These are phyloP conservation scores for Tetrapedia diversipes DNA, from an alignment of 2,888 invertebrate genomes.

Conservation along the genomic window DNA sequence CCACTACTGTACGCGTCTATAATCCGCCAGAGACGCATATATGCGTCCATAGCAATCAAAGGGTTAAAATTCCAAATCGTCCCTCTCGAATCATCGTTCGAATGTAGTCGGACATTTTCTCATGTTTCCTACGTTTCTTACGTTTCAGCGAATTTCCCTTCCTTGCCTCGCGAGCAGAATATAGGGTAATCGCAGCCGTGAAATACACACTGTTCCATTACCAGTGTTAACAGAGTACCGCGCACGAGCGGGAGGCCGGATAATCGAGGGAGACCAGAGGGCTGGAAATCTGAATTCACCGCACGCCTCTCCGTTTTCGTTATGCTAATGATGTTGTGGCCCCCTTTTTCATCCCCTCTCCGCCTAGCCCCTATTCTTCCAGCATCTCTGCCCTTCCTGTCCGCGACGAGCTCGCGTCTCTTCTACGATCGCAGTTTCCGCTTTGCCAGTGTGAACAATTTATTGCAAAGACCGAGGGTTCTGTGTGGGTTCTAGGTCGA, in stretches of 20 bases:
- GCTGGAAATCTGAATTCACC: conserved; percentile 59
- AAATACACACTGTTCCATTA: conserved; percentile 64
- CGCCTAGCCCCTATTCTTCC: conserved; percentile 58
- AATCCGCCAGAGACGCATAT: too few species aligned
- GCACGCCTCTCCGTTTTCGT: conserved; percentile 68
- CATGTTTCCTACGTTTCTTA: not conserved
- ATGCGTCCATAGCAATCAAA: too few species aligned
- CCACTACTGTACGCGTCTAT: too few species aligned
- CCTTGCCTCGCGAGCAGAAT: conserved; percentile 33
- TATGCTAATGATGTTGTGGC: conserved; percentile 68
- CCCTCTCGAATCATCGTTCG: not conserved
- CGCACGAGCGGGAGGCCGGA: conserved; percentile 6
- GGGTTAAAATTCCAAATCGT: not conserved
- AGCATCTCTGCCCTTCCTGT: conserved; percentile 15
- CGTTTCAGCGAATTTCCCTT: conserved; percentile 49
- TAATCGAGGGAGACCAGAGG: conserved; percentile 36
- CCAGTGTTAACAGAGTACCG: conserved; percentile 65
- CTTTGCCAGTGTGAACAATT: conserved; percentile 10
- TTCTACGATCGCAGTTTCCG: conserved; percentile 10
- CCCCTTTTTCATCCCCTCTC: conserved; percentile 50
- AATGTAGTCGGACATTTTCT: not conserved
- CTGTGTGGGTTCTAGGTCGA: conserved; percentile 10
- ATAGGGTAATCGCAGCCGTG: conserved; percentile 40
- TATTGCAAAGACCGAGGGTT: not conserved
- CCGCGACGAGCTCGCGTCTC: not conserved